Percentiles rank a stretch among this genome's conserved stretches.
Evolutionary conservation across 2,797 vertebrate species (phyloP).

Genomic region (Pseudopleuronectes americanus): DNA sequence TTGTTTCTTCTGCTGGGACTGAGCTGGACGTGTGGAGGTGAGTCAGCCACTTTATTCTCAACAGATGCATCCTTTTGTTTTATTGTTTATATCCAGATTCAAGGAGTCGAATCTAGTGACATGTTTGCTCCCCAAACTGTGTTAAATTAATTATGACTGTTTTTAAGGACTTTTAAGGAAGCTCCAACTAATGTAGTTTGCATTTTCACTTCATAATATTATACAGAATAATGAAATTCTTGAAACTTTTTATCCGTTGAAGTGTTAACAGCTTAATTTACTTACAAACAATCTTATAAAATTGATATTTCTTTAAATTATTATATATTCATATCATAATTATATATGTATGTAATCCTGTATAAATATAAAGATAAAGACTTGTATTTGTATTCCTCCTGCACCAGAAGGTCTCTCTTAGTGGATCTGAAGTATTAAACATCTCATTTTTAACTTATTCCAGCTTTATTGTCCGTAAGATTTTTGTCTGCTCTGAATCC

Average conservation of each 20-base stretch:
- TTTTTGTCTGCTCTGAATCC: constrained; percentile 38
- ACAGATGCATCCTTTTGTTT: background rate
- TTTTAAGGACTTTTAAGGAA: background rate
- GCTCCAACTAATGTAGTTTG: too few relatives aligned
- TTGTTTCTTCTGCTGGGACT: constrained; percentile 69
- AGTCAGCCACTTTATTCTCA: constrained; percentile 20
- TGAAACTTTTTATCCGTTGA: too few relatives aligned
- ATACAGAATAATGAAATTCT: too few relatives aligned
- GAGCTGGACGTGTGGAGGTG: constrained; percentile 75
- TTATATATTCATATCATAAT: background rate
- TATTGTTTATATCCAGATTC: background rate
- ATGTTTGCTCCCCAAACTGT: too few relatives aligned
- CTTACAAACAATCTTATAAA: background rate
- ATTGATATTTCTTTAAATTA: background rate
- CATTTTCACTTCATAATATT: too few relatives aligned
- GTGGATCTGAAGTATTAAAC: constrained; percentile 19
- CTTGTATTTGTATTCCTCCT: background rate
- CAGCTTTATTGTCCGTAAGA: constrained; percentile 45
- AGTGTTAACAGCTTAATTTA: background rate
- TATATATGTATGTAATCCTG: background rate
- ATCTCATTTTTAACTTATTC: constrained; percentile 53
- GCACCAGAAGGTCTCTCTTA: background rate
- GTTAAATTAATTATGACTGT: background rate
- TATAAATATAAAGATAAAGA: background rate
- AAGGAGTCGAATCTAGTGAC: background rate